Percentiles rank a stretch among this genome's conserved stretches.
Evolutionary conservation across 2,797 vertebrate species (phyloP).

Genomic region (Platalea minor): DNA sequence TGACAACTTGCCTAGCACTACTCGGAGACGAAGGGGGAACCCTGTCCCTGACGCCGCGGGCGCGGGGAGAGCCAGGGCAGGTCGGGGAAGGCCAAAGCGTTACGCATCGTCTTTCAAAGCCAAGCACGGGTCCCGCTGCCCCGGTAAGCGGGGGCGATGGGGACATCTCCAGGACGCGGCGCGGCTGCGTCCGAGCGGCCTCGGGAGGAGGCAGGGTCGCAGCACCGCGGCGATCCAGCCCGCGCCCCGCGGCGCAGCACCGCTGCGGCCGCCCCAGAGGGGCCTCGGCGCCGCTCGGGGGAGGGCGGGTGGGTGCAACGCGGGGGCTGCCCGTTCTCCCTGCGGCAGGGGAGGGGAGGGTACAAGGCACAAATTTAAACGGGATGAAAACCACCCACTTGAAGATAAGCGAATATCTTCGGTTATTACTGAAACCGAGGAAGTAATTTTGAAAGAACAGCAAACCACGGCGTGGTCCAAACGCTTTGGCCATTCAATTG

Average conservation of each 20-base stretch:
- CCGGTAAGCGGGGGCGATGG: rapidly evolving
- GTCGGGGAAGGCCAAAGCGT: not conserved
- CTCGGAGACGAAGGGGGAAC: not conserved
- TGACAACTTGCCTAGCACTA: not conserved
- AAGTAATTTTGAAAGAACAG: not conserved
- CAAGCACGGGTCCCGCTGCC: not conserved
- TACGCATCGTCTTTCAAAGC: rapidly evolving
- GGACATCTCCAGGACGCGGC: not conserved
- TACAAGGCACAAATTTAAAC: conserved; percentile 28
- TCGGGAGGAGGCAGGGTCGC: no score
- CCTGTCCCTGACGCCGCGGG: not conserved
- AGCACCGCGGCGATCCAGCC: not conserved
- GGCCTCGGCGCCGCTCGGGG: not conserved
- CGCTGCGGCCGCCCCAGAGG: not conserved
- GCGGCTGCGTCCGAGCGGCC: not conserved
- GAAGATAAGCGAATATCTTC: not conserved
- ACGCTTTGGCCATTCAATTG: not conserved
- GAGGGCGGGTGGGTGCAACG: not conserved
- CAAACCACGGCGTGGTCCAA: not conserved
- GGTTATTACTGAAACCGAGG: not conserved
- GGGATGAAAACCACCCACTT: not conserved
- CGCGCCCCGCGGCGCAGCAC: not conserved
- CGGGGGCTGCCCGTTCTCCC: not conserved
- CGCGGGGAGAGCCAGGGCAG: rapidly evolving
- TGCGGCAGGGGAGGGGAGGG: not conserved